phyloP scores from a whole-genome alignment of 2,888 invertebrate genomes.

The Tridacna crocea region DNA sequence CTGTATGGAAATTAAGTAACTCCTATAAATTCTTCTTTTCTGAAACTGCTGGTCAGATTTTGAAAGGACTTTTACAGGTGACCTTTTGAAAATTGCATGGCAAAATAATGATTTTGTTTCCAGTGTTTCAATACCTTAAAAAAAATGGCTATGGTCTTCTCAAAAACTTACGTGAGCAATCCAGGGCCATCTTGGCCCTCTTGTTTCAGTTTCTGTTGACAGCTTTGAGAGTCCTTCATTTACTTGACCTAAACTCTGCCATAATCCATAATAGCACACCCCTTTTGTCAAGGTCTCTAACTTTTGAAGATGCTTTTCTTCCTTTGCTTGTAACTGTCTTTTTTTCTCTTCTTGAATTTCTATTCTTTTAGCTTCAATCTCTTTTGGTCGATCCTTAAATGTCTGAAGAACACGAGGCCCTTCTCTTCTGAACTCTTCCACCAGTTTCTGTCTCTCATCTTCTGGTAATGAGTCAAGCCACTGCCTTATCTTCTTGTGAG shows the following conservation, averaged over 20 bases:
- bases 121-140: no score
- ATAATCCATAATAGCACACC: conserved; percentile 59
- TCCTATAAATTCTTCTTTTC: no score
- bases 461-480: conserved; percentile 36
- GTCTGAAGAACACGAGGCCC: conserved; percentile 33
- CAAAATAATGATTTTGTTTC: no score
- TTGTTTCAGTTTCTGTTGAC: conserved; percentile 26
- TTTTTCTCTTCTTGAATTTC: conserved; percentile 32
- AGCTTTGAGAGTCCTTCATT: conserved; percentile 44
- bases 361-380: conserved; percentile 46
- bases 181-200: no score
- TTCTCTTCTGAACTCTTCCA: conserved; percentile 41
- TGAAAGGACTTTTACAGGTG: no score
- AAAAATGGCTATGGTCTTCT: no score
- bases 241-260: conserved; percentile 54
- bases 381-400: conserved; percentile 43
- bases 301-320: conserved; percentile 39
- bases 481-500: conserved; percentile 53
- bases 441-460: conserved; percentile 39
- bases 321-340: conserved; percentile 38
- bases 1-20: no score
- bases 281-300: conserved; percentile 50
- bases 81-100: no score
- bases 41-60: no score
- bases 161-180: no score